Percentiles rank a stretch among this genome's conserved stretches.
These are phyloP conservation scores for Plectropomus leopardus DNA, from an alignment of 2,113 vertebrate genomes.

Conservation along the genomic window DNA sequence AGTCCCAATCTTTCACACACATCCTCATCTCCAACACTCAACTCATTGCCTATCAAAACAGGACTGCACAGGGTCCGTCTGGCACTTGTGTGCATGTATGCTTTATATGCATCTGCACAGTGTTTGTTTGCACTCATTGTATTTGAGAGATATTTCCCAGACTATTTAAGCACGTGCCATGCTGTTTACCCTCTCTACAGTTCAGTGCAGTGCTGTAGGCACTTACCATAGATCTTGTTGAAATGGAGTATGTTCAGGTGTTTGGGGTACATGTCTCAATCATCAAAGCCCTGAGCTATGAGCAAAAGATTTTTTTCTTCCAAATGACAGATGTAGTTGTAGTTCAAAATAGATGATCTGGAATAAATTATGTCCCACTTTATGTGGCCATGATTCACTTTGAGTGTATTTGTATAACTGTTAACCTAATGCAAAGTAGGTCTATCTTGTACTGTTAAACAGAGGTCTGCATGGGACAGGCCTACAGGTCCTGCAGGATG, in stretches of 20 bases:
- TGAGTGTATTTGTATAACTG: neutral
- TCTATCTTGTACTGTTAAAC: neutral
- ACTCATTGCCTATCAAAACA: slow-evolving; percentile 70
- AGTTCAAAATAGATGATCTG: slow-evolving; percentile 7
- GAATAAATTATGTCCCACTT: neutral
- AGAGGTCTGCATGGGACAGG: neutral
- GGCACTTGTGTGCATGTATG: slow-evolving; percentile 27
- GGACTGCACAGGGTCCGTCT: slow-evolving; percentile 46
- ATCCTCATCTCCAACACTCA: slow-evolving; percentile 66
- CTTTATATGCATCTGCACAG: slow-evolving; percentile 44
- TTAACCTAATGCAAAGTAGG: neutral
- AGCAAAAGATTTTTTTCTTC: neutral
- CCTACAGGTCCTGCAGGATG: neutral
- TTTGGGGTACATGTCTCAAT: slow-evolving; percentile 26
- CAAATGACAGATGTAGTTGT: neutral
- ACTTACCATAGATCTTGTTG: slow-evolving; percentile 17
- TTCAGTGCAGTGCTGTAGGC: neutral
- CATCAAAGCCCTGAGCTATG: neutral
- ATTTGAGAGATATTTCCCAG: slow-evolving; percentile 18
- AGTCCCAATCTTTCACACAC: slow-evolving; percentile 70
- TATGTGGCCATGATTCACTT: neutral
- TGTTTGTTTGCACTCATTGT: slow-evolving; percentile 3
- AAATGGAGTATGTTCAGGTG: slow-evolving; percentile 40
- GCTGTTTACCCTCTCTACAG: slow-evolving; percentile 28
- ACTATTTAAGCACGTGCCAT: slow-evolving; percentile 37